Conservation (phyloP, 2,888 invertebrate genomes). For the Nemurella pictetii region DNA sequence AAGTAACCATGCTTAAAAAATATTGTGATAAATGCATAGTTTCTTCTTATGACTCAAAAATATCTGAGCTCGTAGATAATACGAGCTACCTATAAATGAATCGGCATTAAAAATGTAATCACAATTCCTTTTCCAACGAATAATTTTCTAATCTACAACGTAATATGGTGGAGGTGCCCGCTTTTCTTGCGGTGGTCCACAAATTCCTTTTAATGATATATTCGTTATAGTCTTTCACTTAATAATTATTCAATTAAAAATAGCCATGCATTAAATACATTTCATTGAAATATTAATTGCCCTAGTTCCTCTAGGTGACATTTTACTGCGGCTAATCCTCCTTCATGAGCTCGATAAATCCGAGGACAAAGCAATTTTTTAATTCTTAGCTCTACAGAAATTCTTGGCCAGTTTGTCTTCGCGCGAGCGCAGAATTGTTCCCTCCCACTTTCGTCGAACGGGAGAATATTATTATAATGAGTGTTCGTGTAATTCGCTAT, state of each 20-base stretch:
- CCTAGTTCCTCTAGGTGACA: background rate
- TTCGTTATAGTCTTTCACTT: background rate
- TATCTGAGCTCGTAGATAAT: too few relatives aligned
- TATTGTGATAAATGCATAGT: too few relatives aligned
- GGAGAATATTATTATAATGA: background rate
- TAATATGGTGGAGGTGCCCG: background rate
- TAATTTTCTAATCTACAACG: too few relatives aligned
- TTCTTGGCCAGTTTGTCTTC: background rate
- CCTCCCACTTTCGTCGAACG: background rate
- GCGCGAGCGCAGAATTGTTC: background rate
- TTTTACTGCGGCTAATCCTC: background rate
- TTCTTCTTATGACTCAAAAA: too few relatives aligned
- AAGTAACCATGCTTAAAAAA: too few relatives aligned
- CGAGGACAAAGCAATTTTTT: slow-evolving; percentile 14
- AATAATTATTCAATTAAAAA: background rate
- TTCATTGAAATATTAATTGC: background rate
- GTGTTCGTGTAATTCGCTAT: background rate
- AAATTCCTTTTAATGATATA: background rate
- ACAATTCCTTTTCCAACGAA: too few relatives aligned
- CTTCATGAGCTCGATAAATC: background rate
- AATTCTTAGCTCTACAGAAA: background rate
- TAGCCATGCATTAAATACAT: background rate
- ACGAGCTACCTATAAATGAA: too few relatives aligned
- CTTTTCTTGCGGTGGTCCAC: background rate
- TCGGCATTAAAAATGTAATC: too few relatives aligned